Evolutionary conservation across 2,888 invertebrate genomes (phyloP).

Genomic region (Mythimna lalbum): DNA sequence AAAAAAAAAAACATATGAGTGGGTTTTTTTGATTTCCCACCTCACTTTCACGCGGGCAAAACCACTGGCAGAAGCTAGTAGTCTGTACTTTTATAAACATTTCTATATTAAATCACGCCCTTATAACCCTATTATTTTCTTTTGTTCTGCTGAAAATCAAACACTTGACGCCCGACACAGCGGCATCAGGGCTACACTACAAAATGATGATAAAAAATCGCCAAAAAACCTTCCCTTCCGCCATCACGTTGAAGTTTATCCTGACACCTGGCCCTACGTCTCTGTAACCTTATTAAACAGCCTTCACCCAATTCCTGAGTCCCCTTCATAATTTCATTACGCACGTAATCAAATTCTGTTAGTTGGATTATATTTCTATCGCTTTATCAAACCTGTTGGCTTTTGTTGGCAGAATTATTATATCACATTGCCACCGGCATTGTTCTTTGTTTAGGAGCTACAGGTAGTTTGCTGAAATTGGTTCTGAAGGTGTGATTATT

Average conservation of each 20-base stretch:
- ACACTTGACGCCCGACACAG: no score
- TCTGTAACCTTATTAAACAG: conserved; percentile 46
- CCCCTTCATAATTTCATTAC: conserved; percentile 51
- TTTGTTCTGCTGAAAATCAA: no score
- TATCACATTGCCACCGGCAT: conserved; percentile 27
- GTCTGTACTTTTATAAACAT: no score
- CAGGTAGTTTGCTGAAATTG: conserved; percentile 41
- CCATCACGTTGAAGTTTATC: background rate
- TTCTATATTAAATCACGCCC: no score
- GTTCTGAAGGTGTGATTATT: conserved; percentile 8
- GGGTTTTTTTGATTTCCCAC: no score
- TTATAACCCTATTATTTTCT: no score
- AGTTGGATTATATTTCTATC: conserved; percentile 60
- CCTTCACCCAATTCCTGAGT: conserved; percentile 54
- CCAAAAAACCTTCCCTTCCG: background rate
- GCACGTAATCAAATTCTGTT: conserved; percentile 55
- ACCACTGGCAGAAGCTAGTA: no score
- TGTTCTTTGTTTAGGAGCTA: conserved; percentile 28
- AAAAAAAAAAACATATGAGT: no score
- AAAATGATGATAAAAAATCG: background rate
- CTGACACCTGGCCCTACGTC: conserved; percentile 36
- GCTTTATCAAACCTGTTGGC: conserved; percentile 50
- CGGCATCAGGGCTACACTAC: no score
- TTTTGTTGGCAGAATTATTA: conserved; percentile 48
- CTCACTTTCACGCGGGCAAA: no score